Percentiles rank a stretch among this genome's conserved stretches.
Evolutionary conservation across 2,888 invertebrate species (phyloP).

Genomic region (Amphipyra berbera): DNA sequence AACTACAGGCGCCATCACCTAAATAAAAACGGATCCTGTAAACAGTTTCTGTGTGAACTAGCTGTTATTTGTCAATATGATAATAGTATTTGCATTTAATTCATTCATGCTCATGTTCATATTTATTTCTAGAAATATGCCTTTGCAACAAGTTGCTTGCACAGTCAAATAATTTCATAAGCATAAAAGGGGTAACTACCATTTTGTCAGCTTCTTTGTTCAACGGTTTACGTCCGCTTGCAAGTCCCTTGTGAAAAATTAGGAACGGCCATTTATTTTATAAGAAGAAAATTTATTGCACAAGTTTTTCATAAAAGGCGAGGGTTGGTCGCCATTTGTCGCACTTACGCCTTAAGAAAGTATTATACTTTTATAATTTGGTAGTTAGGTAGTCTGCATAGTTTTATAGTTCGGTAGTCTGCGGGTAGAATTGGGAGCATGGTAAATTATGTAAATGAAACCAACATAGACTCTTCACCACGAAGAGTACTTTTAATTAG

Average conservation of each 20-base stretch:
- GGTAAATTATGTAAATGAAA: too few species aligned
- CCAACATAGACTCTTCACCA: too few species aligned
- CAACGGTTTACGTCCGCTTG: background rate
- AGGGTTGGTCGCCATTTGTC: slow-evolving; percentile 7
- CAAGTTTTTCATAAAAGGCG: slow-evolving; percentile 18
- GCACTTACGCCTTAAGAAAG: slow-evolving; percentile 1
- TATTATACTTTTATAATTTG: background rate
- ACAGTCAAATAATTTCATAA: background rate
- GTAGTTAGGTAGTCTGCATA: too few species aligned
- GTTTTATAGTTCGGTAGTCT: background rate
- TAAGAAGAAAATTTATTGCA: slow-evolving; percentile 24
- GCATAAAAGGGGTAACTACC: background rate
- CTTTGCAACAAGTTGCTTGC: slow-evolving; percentile 20
- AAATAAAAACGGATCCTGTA: too few species aligned
- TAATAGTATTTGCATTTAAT: too few species aligned
- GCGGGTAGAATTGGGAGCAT: too few species aligned
- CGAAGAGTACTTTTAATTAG: too few species aligned
- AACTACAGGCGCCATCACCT: too few species aligned
- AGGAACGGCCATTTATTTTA: slow-evolving; percentile 23
- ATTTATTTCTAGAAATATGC: slow-evolving; percentile 9
- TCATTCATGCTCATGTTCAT: too few species aligned
- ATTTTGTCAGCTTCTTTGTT: slow-evolving; percentile 10
- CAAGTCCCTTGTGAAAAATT: slow-evolving; percentile 1
- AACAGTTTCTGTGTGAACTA: too few species aligned
- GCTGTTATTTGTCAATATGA: too few species aligned